Evolutionary conservation across 2,797 vertebrate species (phyloP), one percentile per base, ranked within the genome.

Genomic region (Sebastes glaucus): DNA sequence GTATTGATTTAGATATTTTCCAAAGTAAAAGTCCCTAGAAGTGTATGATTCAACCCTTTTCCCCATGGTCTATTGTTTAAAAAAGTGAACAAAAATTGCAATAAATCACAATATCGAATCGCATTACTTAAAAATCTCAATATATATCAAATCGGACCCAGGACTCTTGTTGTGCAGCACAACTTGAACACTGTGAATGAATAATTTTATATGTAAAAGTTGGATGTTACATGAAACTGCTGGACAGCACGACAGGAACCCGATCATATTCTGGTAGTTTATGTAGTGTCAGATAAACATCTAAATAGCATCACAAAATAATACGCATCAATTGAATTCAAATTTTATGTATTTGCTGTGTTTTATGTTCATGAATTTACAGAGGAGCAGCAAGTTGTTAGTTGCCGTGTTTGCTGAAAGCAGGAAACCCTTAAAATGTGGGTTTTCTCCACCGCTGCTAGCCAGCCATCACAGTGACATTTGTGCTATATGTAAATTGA

Each of bases 401-500:
- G 16, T 67, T 56, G 46, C 62, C 1, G 2, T 27, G 23, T 49
- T 73, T 52, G 59, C 6, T 64, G 25, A 63, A 83, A 74, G 56
- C 71, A 74, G 64, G 74, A 81, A 80, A 80, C 66, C 75, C 53
- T 20, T 64, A 23, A 57, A 49, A 32, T 60, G 57, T 62, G 56
- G 7, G 11, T 33, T 66, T 52, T 60, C 20, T 64, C 18, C n/a
- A 20, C 18, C 11, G 1, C 62, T 33, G 69, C 61, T 22, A n/a
- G 11, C 16, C 7, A 73, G 62, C 18, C 73, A 30, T 38, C 42
- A 2, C 64, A 3, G 73, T 66, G 38, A 82, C 67, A 52, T 62
- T 74, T 87, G 74, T 64, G 66, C 62, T 57, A 14, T 20, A 62
- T 80, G 62, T 68, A 74, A 78, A 85, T 66, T 53, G 2, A 42